Conservation (phyloP, 2,113 vertebrate species). For the Fulmarus glacialis region DNA sequence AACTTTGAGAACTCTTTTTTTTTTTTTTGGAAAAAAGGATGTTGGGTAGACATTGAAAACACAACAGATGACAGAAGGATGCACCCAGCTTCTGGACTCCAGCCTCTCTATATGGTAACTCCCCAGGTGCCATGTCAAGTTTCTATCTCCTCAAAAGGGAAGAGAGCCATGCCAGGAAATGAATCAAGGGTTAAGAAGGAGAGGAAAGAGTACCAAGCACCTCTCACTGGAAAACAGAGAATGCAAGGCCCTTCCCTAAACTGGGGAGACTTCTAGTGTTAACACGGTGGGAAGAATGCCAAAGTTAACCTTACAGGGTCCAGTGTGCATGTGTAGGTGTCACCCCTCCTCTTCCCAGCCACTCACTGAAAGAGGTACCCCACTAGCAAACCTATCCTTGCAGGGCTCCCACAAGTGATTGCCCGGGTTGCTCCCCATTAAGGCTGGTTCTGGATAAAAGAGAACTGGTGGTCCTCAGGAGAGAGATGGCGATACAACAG, state of each 20-base stretch:
- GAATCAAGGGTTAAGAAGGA: background rate
- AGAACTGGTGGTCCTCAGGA: background rate
- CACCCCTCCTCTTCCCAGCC: background rate
- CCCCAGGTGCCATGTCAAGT: background rate
- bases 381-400: background rate
- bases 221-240: background rate
- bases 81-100: background rate
- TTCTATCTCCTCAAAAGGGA: background rate
- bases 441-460: background rate
- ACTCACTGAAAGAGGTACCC: background rate
- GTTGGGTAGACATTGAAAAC: background rate
- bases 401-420: background rate
- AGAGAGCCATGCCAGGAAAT: background rate
- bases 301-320: background rate
- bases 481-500: background rate
- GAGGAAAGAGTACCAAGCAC: background rate
- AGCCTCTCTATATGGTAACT: background rate
- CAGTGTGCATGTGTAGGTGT: background rate
- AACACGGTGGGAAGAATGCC: fast-evolving
- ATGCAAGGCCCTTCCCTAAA: background rate
- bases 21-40: background rate
- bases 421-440: background rate
- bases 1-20: background rate
- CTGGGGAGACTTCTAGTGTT: background rate
- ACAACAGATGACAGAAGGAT: background rate